Evolutionary conservation across 2,888 invertebrate species (phyloP), one percentile per base, ranked within the genome.

Genomic region (Polydrusus tereticollis): DNA sequence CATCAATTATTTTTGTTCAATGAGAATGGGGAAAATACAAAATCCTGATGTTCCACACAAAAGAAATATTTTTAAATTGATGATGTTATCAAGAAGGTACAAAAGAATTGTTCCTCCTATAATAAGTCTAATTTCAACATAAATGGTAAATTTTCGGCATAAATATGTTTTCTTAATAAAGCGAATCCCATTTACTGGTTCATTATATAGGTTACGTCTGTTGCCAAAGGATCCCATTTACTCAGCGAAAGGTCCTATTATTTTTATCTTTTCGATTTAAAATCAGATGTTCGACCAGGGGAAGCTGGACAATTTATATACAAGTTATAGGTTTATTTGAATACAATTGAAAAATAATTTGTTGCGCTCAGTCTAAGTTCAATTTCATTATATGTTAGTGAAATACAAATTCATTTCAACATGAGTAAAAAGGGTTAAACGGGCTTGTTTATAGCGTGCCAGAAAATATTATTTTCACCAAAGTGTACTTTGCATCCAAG

Each of bases 81-180:
- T 23, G 59, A 59, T 20, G n/a, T 33, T 20, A 21, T 59, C 20
- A 59, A 41, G 8, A n/a, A 26, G 21, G 20, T 10, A 21, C 20
- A 59, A 41, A 38, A 59, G 36, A 41, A 20, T 36, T 58, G 8
- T 59, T 21, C 20, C 14, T 23, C 14, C 41, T 43, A 59, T 41
- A 59, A 59, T 43, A 1, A 14, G 43, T 14, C 59, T 41, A 59
- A 59, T 59, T 59, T 59, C 21, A 59, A 41, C 5, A 12, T 12
- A 8, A 41, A 41, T n/a, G 38, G n/a, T 5, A 41, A 41, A 16
- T 41, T 41, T 41, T 41, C 16, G 58, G 20, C 18, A 45, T 20
- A 20, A 45, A 45, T 45, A 10, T 18, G 6, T 45, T 20, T 45
- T 6, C 6, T 45, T 45, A 20, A 10, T 20, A 20, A 45, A 45